Evolutionary conservation across 2,113 vertebrate species (phyloP).

Genomic region (Nycticebus coucang): DNA sequence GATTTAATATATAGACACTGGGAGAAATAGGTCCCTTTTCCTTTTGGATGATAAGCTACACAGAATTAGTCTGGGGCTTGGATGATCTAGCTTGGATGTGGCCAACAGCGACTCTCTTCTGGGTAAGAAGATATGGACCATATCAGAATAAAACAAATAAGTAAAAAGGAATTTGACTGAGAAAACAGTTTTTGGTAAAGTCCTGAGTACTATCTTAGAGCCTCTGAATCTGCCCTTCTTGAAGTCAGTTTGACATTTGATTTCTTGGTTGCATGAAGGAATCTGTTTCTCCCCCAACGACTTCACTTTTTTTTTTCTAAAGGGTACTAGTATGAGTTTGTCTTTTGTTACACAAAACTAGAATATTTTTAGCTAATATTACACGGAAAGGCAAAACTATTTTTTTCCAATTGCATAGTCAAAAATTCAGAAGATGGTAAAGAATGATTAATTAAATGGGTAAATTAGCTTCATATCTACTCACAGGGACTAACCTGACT

Average conservation of each 20-base stretch:
- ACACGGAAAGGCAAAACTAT: not conserved
- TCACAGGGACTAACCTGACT: constrained; percentile 80
- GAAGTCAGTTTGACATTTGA: not conserved
- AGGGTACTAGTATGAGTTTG: not conserved
- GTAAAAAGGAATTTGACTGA: not conserved
- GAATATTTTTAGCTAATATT: not conserved
- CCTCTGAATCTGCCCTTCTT: not conserved
- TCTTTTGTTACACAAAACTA: not conserved
- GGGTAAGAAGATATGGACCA: not conserved
- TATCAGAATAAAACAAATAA: not conserved
- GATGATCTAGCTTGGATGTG: not conserved
- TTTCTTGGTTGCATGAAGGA: not conserved
- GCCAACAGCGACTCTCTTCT: not conserved
- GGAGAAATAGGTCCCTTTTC: not conserved
- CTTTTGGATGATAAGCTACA: not conserved
- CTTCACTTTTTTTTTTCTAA: not conserved
- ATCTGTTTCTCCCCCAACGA: not conserved
- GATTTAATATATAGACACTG: not conserved
- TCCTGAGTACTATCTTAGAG: not conserved
- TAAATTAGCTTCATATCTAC: constrained; percentile 81
- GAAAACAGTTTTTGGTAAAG: not conserved
- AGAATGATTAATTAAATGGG: constrained; percentile 77
- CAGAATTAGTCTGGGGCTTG: not conserved
- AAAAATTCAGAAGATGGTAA: constrained; percentile 77
- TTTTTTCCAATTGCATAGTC: constrained; percentile 69